Evolutionary conservation across 92 coral and sea anemone genomes (phyloP), one percentile per base, ranked within the genome.

Genomic region (Actinostola sp.): DNA sequence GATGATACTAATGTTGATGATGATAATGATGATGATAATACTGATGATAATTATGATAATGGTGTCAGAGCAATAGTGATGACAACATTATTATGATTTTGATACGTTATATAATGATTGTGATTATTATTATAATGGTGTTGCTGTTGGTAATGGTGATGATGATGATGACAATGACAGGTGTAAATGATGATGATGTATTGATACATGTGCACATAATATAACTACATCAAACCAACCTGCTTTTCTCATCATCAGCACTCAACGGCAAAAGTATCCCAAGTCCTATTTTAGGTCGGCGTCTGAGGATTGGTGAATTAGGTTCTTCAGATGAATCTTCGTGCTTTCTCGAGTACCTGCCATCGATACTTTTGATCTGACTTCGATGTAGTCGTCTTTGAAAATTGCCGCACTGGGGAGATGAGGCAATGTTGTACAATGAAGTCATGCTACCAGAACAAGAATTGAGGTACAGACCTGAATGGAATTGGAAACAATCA

Each of bases 281-380:
- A 73, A 93, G 63, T 1, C 98, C 98, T 66, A 93, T 79, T 79
- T 93, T 93, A 28, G 98, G 97, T 41, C 83, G 86, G 7, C 98
- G 86, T 61, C 97, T 72, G 53, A 85, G 75, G 8, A 84, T 71
- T 66, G 93, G 93, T 36, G 98, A 87, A 45, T 86, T 66, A 11
- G 72, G 72, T 52, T 91, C 98, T 61, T 87, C 98, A 12, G 88
- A 41, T 21, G 83, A 67, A 17, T 85, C 91, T 64, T 88, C 93
- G 26, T 76, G 80, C 39, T 75, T 85, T 59, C 78, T 88, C 41
- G 61, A 76, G 65, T 89, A 93, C 61, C 90, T 86, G 29, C 87
- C 71, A 63, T 93, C 98, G 88, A 93, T 93, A 48, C 98, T 92
- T 11, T 93, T 93, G 33, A 65, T 84, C 74, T 91, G 98, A 49